Evolutionary conservation across 2,888 invertebrate species (phyloP).

Genomic region (Amiota communis): DNA sequence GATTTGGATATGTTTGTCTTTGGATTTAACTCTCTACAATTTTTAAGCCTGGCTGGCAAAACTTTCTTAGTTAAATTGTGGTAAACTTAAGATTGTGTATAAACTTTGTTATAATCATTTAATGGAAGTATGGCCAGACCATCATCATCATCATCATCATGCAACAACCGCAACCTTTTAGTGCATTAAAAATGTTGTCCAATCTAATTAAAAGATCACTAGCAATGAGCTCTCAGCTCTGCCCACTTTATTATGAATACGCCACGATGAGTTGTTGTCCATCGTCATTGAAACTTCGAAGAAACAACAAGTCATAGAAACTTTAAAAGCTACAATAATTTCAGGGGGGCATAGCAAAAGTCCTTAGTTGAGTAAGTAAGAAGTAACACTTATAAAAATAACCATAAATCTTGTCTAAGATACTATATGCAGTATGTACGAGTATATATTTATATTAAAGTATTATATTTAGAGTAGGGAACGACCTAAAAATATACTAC

Average conservation of each 20-base stretch:
- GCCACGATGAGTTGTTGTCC: conserved; percentile 1
- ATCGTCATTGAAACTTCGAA: not conserved
- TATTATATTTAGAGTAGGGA: not conserved
- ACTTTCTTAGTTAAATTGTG: no score
- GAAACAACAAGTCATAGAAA: not conserved
- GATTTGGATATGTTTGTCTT: no score
- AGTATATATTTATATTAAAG: not conserved
- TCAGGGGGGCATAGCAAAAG: conserved; percentile 10
- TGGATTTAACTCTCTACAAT: no score
- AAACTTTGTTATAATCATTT: no score
- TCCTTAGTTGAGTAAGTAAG: not conserved
- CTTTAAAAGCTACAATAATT: conserved; percentile 4
- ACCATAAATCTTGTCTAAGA: conserved; percentile 18
- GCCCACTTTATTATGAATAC: conserved; percentile 23
- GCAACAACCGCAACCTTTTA: not conserved
- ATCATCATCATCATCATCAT: no score
- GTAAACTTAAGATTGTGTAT: no score
- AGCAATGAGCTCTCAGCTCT: no score
- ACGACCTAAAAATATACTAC: not conserved
- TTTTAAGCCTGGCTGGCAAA: no score
- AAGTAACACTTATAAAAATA: conserved; percentile 25
- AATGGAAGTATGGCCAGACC: no score
- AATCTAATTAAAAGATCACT: conserved; percentile 21
- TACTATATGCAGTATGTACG: not conserved
- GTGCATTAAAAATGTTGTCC: not conserved